phyloP scores from a whole-genome alignment of 2,113 vertebrate species.

The Pampusana beccarii region DNA sequence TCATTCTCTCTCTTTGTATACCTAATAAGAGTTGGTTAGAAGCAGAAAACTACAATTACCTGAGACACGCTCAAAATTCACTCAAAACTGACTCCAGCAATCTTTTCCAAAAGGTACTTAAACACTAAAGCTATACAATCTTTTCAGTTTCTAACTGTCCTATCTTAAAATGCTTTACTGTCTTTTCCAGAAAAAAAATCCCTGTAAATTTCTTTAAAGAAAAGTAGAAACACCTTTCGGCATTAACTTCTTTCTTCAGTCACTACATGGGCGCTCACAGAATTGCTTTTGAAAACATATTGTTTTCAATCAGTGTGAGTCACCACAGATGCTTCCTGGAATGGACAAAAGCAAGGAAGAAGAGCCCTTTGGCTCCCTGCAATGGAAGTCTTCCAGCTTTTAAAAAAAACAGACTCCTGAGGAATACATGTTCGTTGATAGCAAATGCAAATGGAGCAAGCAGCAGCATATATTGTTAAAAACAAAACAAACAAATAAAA shows the following conservation, averaged over 20 bases:
- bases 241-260: too few relatives aligned
- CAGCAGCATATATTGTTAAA: neutral
- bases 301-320: neutral
- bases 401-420: neutral
- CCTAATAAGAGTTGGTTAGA: neutral
- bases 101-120: neutral
- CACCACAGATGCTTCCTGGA: neutral
- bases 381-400: neutral
- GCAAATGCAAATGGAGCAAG: neutral
- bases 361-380: neutral
- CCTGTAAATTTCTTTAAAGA: neutral
- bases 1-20: neutral
- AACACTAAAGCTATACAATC: neutral
- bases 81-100: neutral
- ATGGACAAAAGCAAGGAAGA: neutral
- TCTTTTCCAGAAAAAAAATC: neutral
- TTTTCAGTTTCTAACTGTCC: neutral
- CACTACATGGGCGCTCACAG: neutral
- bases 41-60: neutral
- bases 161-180: neutral
- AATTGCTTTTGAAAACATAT: neutral
- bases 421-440: neutral
- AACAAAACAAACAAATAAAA: neutral
- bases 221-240: too few relatives aligned
- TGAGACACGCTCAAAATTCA: neutral